Base-by-base conservation (phyloP, 2,797 vertebrate genomes). In the Eospalax fontanierii region DNA sequence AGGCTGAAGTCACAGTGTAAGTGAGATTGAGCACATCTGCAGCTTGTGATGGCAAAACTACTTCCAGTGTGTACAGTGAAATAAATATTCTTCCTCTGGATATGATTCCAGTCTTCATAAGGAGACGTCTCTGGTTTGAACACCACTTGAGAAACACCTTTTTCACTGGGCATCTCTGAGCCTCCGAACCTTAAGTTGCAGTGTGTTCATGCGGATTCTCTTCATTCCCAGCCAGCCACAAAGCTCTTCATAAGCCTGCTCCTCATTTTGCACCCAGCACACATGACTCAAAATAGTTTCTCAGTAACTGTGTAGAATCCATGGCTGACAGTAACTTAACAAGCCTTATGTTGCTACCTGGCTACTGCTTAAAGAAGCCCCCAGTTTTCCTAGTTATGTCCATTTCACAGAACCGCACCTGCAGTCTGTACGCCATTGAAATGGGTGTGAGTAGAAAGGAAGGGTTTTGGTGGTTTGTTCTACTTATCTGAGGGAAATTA, bases 401-500 rank as follows among this genome's bases (percentile, higher is more conserved):
- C n/a, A 50, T n/a, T 35, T 75, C 35, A 21, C 22, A 85, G 12
- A 87, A 3, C 54, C 2, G 4, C 1, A 1, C 75, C 35, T 80
- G 4, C 30, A 57, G 10, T 85, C 19, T 73, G 6, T 57, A 30
- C 10, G 50, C 15, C 71, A 1, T 8, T 86, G n/a, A 74, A 90
- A 80, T 80, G 35, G 93, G 22, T 6, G 81, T 22, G 87, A 30
- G 2, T 30, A 84, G 46, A 78, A 93, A 93, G 14, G 74, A 93
- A n/a, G n/a, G n/a, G n/a, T 50, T 33, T 43, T 4, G 65, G 21
- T 91, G 22, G 35, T 73, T 89, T 91, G 18, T 63, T 90, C 24
- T 68, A 26, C 10, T 63, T 15, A 66, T 93, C 70, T 74, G 63
- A 87, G 38, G 89, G 28, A 95, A 90, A 85, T 73, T 35, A 71